Conservation (phyloP, 2,113 vertebrate species). For the Scatophagus argus region DNA sequence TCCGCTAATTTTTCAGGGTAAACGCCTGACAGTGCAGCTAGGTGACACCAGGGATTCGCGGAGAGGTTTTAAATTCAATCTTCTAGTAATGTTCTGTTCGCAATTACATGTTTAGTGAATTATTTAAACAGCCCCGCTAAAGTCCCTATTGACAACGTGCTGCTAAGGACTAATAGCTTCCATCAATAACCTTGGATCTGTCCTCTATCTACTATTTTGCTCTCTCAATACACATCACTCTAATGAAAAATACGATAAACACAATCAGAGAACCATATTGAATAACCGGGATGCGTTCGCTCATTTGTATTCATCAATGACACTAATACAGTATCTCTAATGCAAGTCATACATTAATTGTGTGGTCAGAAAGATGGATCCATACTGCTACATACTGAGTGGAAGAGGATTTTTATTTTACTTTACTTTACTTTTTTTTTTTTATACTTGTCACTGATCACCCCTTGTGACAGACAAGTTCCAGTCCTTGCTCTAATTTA, state of each 20-base stretch:
- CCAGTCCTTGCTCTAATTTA: conserved; percentile 3
- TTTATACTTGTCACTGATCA: conserved; percentile 38
- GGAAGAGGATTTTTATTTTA: too few species aligned
- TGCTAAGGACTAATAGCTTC: conserved; percentile 78
- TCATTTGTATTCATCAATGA: conserved; percentile 80
- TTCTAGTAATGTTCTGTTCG: conserved; percentile 61
- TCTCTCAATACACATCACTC: conserved; percentile 74
- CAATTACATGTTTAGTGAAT: conserved; percentile 79
- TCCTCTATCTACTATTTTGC: conserved; percentile 73
- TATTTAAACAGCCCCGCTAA: conserved; percentile 73
- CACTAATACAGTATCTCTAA: conserved; percentile 74
- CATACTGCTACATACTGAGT: conserved; percentile 16
- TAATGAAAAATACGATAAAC: conserved; percentile 84
- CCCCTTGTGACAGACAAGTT: conserved; percentile 23
- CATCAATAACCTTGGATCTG: conserved; percentile 84
- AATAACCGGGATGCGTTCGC: conserved; percentile 62
- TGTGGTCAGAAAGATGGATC: conserved; percentile 57
- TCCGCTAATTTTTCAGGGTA: conserved; percentile 61
- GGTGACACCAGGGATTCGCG: conserved; percentile 62
- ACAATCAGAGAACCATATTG: conserved; percentile 76
- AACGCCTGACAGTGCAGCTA: conserved; percentile 60
- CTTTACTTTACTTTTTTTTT: too few species aligned
- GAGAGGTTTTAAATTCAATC: conserved; percentile 65
- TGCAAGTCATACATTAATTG: conserved; percentile 70
- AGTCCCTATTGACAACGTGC: conserved; percentile 76